phyloP scores from a whole-genome alignment of 1,140 invertebrate species.

The Brachionus asplanchnoidis region DNA sequence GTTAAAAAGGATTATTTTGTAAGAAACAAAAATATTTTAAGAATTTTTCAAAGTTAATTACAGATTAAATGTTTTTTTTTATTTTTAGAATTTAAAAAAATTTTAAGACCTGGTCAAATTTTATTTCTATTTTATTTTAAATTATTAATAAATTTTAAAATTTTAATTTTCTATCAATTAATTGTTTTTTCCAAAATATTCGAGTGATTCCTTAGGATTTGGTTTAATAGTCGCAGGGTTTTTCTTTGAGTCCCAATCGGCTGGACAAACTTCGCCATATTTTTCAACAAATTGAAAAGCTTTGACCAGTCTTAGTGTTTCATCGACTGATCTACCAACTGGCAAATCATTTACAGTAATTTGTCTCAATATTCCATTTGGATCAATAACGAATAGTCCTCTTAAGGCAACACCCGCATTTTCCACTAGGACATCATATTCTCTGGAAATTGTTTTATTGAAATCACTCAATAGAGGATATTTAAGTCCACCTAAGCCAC shows the following conservation, averaged over 20 bases:
- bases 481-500: slow-evolving; percentile 79
- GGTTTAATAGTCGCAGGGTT: slow-evolving; percentile 55
- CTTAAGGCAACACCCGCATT: slow-evolving; percentile 77
- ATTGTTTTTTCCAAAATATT: slow-evolving; percentile 56
- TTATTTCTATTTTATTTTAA: neutral
- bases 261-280: slow-evolving; percentile 69
- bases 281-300: slow-evolving; percentile 87
- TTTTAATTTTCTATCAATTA: neutral
- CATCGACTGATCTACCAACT: slow-evolving; percentile 74
- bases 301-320: slow-evolving; percentile 80
- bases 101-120: neutral
- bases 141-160: neutral
- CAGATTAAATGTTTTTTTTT: neutral
- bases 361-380: slow-evolving; percentile 64
- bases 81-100: neutral
- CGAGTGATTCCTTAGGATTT: slow-evolving; percentile 49
- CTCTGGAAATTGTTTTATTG: slow-evolving; percentile 75
- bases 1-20: neutral
- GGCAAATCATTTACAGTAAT: slow-evolving; percentile 69
- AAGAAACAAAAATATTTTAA: neutral
- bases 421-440: slow-evolving; percentile 82
- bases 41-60: neutral
- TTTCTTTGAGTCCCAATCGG: slow-evolving; percentile 46
- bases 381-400: slow-evolving; percentile 66
- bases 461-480: slow-evolving; percentile 90